phyloP scores from a whole-genome alignment of 2,797 vertebrate species.

The Lepilemur ruficaudatus region DNA sequence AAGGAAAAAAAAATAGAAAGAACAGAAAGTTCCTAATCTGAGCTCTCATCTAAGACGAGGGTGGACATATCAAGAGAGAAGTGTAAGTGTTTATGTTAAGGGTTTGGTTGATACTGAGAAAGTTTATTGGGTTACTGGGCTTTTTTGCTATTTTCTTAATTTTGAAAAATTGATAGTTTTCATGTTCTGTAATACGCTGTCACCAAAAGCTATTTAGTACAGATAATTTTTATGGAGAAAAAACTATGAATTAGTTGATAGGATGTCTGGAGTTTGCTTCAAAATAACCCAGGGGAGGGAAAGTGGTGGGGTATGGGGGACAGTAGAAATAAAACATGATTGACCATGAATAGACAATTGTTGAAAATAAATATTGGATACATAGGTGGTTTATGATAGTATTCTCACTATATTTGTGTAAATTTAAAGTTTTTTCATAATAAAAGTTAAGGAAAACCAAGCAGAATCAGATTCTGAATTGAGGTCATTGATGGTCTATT shows the following conservation, averaged over 20 bases:
- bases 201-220: not conserved
- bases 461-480: not conserved
- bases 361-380: not conserved
- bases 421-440: conserved; percentile 32
- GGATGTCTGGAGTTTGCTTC: not conserved
- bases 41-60: not conserved
- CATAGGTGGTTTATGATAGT: not conserved
- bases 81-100: not conserved
- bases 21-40: not conserved
- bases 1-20: not conserved
- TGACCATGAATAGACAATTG: not conserved
- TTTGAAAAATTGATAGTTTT: conserved; percentile 13
- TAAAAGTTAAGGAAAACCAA: not conserved
- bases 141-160: not conserved
- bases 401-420: not conserved
- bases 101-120: not conserved
- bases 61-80: not conserved
- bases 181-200: not conserved
- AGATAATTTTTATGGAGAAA: conserved; percentile 10
- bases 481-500: not conserved
- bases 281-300: not conserved
- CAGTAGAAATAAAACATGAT: not conserved
- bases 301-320: not conserved
- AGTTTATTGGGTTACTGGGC: not conserved
- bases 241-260: conserved; percentile 21